phyloP scores from a whole-genome alignment of 2,888 invertebrate species.

The Campoletis raptor region DNA sequence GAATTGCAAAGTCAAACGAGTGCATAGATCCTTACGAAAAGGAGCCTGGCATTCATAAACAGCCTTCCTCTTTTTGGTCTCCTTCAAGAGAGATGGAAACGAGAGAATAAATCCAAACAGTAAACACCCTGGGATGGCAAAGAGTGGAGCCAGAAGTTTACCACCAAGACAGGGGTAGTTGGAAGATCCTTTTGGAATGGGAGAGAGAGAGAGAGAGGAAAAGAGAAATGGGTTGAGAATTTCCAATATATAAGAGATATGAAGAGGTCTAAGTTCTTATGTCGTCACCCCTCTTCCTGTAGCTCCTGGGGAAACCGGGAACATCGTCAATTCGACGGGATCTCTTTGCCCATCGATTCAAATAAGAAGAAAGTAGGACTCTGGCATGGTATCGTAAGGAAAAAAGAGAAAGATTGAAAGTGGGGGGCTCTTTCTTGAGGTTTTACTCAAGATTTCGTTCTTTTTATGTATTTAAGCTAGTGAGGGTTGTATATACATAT shows the following conservation, averaged over 20 bases:
- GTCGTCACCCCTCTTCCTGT: slow-evolving; percentile 26
- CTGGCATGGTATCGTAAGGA: slow-evolving; percentile 16
- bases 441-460: slow-evolving; percentile 61
- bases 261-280: slow-evolving; percentile 72
- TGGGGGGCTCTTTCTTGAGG: slow-evolving; percentile 53
- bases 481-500: slow-evolving; percentile 43
- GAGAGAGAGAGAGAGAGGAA: slow-evolving; percentile 40
- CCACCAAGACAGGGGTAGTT: slow-evolving; percentile 19
- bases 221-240: slow-evolving; percentile 75
- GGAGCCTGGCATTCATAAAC: slow-evolving; percentile 52
- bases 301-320: slow-evolving; percentile 42
- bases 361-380: slow-evolving; percentile 76
- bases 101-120: slow-evolving; percentile 81
- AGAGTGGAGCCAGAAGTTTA: slow-evolving; percentile 52
- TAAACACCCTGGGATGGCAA: slow-evolving; percentile 74
- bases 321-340: slow-evolving; percentile 74
- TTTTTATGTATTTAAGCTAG: slow-evolving; percentile 48
- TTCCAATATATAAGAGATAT: slow-evolving; percentile 84
- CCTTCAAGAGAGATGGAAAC: slow-evolving; percentile 41
- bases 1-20: background rate
- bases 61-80: slow-evolving; percentile 19
- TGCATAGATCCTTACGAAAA: slow-evolving; percentile 33
- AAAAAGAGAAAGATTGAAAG: slow-evolving; percentile 53
- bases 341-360: slow-evolving; percentile 76
- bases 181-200: slow-evolving; percentile 49